phyloP scores from a whole-genome alignment of 2,113 vertebrate species.

The Lepisosteus osseus region DNA sequence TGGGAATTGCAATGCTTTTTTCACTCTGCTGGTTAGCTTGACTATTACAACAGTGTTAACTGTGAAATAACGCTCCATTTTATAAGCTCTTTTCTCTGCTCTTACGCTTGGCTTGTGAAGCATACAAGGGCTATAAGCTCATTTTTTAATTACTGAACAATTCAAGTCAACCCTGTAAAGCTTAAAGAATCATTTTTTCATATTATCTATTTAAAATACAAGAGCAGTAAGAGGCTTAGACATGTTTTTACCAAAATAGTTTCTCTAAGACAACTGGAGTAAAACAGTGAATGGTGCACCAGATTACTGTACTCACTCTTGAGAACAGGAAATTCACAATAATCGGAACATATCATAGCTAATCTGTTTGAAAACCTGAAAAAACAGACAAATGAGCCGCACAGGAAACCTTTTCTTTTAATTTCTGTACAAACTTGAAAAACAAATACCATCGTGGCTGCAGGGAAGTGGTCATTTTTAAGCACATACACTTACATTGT shows the following conservation, averaged over 20 bases:
- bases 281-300: not conserved
- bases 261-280: conserved; percentile 5
- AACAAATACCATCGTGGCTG: too few relatives aligned
- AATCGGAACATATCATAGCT: too few relatives aligned
- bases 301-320: too few relatives aligned
- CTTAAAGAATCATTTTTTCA: conserved; percentile 20
- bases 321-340: too few relatives aligned
- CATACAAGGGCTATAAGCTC: conserved; percentile 40
- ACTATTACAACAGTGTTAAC: conserved; percentile 38
- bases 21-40: conserved; percentile 45
- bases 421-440: too few relatives aligned
- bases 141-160: conserved; percentile 51
- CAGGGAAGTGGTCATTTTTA: too few relatives aligned
- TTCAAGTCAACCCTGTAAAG: conserved; percentile 33
- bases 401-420: too few relatives aligned
- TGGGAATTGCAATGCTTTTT: conserved; percentile 60
- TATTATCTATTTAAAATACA: conserved; percentile 21
- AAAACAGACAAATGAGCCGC: too few relatives aligned
- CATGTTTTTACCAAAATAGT: not conserved
- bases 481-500: too few relatives aligned
- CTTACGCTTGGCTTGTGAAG: conserved; percentile 33
- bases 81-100: conserved; percentile 39
- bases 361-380: too few relatives aligned
- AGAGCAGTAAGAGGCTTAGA: conserved; percentile 21
- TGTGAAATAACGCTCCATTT: conserved; percentile 54